Conservation (phyloP, 2,888 invertebrate genomes). For the Cosmorhoe ocellata region DNA sequence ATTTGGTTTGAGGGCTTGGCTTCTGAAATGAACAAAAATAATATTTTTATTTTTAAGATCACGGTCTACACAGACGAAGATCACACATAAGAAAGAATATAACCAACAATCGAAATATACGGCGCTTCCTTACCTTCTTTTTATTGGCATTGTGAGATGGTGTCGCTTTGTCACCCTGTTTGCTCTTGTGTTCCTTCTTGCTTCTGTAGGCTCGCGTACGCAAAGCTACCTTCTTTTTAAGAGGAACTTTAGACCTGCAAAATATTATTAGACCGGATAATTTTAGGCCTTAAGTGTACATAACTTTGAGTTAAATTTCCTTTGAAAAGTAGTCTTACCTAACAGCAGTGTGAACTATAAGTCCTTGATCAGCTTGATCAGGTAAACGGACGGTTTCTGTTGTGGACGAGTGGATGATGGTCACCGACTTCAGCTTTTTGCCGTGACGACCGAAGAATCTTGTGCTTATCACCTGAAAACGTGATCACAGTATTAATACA, state of each 20-base stretch:
- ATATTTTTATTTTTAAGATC: too few relatives aligned
- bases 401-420: slow-evolving; percentile 94
- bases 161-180: slow-evolving; percentile 70
- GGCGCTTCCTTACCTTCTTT: slow-evolving; percentile 79
- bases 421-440: slow-evolving; percentile 92
- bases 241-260: slow-evolving; percentile 91
- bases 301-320: neutral
- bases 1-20: slow-evolving; percentile 60
- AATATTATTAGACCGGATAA: neutral
- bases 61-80: too few relatives aligned
- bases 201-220: slow-evolving; percentile 82
- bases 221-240: slow-evolving; percentile 91
- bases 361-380: slow-evolving; percentile 87
- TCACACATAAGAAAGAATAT: too few relatives aligned
- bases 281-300: neutral
- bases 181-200: slow-evolving; percentile 72
- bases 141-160: slow-evolving; percentile 71
- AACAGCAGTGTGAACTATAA: slow-evolving; percentile 93
- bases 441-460: slow-evolving; percentile 91
- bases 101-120: too few relatives aligned
- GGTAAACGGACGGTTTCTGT: slow-evolving; percentile 94
- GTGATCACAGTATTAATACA: neutral
- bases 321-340: slow-evolving; percentile 50
- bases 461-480: slow-evolving; percentile 88
- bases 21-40: slow-evolving; percentile 51